These are phyloP conservation scores for Mongoloraphidia duomilia DNA, from an alignment of 2,888 invertebrate genomes.

Conservation along the genomic window DNA sequence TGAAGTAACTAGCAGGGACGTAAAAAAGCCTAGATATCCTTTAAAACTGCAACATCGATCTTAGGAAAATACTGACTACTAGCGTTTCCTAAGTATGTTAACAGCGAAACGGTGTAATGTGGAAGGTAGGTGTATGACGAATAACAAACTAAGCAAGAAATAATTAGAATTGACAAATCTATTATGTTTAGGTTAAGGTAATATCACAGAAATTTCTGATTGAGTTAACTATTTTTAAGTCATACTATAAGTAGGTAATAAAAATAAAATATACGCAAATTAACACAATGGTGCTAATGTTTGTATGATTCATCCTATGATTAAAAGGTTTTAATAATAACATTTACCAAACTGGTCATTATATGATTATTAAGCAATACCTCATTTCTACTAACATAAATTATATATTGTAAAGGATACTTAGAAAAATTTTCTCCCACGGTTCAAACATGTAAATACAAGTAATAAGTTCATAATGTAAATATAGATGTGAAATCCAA, in stretches of 20 bases:
- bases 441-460: constrained; percentile 18
- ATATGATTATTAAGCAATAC: too few relatives aligned
- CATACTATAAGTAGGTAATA: neutral
- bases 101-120: neutral
- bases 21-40: neutral
- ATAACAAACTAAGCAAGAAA: constrained; percentile 10
- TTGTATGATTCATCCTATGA: neutral
- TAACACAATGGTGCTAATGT: neutral
- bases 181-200: neutral
- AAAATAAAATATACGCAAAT: neutral
- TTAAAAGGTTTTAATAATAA: too few relatives aligned
- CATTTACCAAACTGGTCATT: too few relatives aligned
- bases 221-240: constrained; percentile 7
- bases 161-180: constrained; percentile 11
- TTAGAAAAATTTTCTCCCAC: constrained; percentile 15
- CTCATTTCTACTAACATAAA: neutral
- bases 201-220: neutral
- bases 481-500: constrained; percentile 4
- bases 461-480: constrained; percentile 16
- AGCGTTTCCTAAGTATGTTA: neutral
- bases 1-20: neutral
- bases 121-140: constrained; percentile 10
- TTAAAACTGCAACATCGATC: neutral
- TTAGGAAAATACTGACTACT: neutral
- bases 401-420: constrained; percentile 16